A percentile compares a stretch with the other conserved stretches of the same genome.
These are phyloP conservation scores for Drosophila mayri DNA, from an alignment of 1,140 invertebrate genomes.

Conservation along the genomic window DNA sequence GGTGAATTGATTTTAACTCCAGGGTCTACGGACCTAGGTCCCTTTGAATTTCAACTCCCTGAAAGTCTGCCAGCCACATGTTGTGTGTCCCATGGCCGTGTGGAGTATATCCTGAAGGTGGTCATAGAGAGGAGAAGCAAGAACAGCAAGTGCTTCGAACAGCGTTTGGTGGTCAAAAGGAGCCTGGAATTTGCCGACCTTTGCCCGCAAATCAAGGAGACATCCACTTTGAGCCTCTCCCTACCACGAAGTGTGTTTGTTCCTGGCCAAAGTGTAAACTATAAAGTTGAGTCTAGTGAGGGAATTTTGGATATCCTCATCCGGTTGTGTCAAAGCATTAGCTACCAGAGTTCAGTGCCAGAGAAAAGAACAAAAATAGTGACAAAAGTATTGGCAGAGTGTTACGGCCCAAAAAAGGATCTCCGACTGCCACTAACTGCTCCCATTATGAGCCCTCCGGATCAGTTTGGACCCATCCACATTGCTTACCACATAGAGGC, in stretches of 20 bases:
- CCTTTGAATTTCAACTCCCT: conserved; percentile 50
- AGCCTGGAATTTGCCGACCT: conserved; percentile 45
- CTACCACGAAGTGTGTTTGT: conserved; percentile 64
- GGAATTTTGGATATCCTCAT: neutral
- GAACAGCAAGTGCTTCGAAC: conserved; percentile 53
- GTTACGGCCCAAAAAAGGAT: neutral
- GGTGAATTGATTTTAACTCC: conserved; percentile 8
- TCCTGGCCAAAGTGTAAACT: conserved; percentile 60
- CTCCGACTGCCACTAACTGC: conserved; percentile 57
- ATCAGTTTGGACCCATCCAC: conserved; percentile 24
- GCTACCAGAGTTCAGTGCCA: conserved; percentile 40
- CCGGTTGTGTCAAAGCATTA: conserved; percentile 48
- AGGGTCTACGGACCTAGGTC: conserved; percentile 26
- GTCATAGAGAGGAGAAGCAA: conserved; percentile 50
- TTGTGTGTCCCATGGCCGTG: conserved; percentile 42
- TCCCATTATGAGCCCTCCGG: conserved; percentile 41
- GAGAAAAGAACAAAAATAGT: conserved; percentile 38
- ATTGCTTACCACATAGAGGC: conserved; percentile 62
- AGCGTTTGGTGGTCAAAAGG: conserved; percentile 51
- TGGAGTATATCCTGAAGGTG: conserved; percentile 43
- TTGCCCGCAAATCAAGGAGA: conserved; percentile 15
- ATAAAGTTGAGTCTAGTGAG: conserved; percentile 17
- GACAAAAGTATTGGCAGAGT: conserved; percentile 28
- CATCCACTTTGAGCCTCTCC: conserved; percentile 6
- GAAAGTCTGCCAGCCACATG: conserved; percentile 58